Evolutionary conservation across 2,888 invertebrate genomes (phyloP), one percentile per base, ranked within the genome.

Genomic region (Hofmannophila pseudospretella): DNA sequence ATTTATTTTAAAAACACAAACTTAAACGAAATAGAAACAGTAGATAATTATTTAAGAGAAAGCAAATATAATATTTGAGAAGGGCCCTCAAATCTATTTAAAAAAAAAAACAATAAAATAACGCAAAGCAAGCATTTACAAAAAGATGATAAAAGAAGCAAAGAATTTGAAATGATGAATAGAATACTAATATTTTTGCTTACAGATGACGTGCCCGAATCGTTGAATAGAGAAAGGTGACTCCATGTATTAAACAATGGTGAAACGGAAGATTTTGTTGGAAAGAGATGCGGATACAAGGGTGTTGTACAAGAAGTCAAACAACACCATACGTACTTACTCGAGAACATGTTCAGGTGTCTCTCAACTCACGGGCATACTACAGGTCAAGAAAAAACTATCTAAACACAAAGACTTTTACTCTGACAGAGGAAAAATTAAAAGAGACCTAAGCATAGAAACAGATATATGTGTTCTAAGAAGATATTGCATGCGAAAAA

Each of bases 141-240:
- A 16, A 23, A 23, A 11, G 27, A 3, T 1, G 2, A n/a, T 3
- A 27, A 27, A n/a, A 30, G 9, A 30, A 29, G 14, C 14, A 16
- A 29, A 16, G 16, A 41, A 46, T 48, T 28, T 45, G 44, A 44
- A 61, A 51, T n/a, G 51, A 66, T 75, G 75, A 74, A 72, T 58
- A 71, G 74, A 74, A 67, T 67, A 70, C 69, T 58, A 67, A 67
- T 61, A 66, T 80, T 77, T 63, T 70, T 79, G 67, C 54, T 84
- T 82, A 48, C 84, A 84, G 84, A 76, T 23, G 41, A 32, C 37
- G 36, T 45, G 31, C n/a, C n/a, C n/a, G 36, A 8, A 16, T 10
- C 20, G 7, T n/a, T 8, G 37, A 14, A 34, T 32, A 39, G 44
- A 42, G 41, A 48, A 42, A 46, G 40, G 41, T 26, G 32, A 19